Conservation (phyloP, 92 coral and sea anemone genomes). For the Paragorgia papillata region DNA sequence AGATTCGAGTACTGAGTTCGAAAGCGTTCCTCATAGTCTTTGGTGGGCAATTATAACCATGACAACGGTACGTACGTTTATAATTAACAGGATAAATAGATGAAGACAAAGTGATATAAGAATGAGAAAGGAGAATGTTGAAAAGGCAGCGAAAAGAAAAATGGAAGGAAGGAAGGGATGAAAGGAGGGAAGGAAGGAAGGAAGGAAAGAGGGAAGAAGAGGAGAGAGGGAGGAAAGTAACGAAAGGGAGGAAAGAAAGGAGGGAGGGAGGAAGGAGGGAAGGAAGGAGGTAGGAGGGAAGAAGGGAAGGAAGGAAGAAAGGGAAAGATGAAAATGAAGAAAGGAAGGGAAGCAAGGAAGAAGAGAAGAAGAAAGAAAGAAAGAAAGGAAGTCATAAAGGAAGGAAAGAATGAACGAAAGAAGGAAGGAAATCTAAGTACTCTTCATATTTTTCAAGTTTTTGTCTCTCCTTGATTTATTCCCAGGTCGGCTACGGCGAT, state of each 20-base stretch:
- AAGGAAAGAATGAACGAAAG: neutral
- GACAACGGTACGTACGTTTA: conserved; percentile 94
- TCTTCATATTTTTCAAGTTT: neutral
- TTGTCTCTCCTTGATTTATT: neutral
- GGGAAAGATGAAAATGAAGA: neutral
- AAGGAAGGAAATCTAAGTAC: neutral
- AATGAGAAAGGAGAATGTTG: neutral
- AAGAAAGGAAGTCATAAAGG: neutral
- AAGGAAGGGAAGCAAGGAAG: neutral
- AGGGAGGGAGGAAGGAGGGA: neutral
- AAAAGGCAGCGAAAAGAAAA: neutral
- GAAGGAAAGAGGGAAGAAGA: neutral
- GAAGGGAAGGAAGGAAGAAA: neutral
- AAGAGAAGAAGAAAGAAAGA: neutral
- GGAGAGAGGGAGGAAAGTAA: neutral
- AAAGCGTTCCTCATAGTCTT: conserved; percentile 87
- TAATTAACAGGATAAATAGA: too few relatives aligned
- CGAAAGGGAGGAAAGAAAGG: neutral
- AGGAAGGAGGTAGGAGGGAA: neutral
- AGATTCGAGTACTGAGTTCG: conserved; percentile 68
- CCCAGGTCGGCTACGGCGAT: conserved; percentile 98
- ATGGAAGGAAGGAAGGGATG: neutral
- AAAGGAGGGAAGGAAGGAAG: neutral
- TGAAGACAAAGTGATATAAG: neutral
- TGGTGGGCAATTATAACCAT: conserved; percentile 99